phyloP scores from a whole-genome alignment of 2,113 vertebrate genomes.

The Muntiacus reevesi region DNA sequence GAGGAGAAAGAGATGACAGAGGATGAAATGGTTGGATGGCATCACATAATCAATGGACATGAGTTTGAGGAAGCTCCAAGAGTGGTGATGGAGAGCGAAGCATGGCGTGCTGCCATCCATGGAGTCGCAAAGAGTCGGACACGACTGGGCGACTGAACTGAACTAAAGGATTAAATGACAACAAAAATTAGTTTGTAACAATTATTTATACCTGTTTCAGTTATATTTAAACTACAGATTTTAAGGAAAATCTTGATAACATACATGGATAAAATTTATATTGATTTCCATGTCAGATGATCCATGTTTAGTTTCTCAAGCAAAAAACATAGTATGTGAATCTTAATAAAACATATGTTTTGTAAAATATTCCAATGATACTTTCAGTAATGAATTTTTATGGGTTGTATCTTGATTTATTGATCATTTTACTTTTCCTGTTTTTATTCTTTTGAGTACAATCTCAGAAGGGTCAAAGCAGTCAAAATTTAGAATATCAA shows the following conservation, averaged over 20 bases:
- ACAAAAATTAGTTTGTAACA: not conserved
- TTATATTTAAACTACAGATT: not conserved
- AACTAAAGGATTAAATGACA: not conserved
- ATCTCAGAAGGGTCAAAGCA: not conserved
- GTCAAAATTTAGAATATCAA: constrained; percentile 48
- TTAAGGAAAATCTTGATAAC: not conserved
- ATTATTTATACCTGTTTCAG: not conserved
- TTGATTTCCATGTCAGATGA: not conserved
- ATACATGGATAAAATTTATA: not conserved
- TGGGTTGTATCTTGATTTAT: constrained; percentile 52
- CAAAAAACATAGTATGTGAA: not conserved
- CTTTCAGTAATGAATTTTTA: constrained; percentile 58
- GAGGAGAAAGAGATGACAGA: too few species aligned
- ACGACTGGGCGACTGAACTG: not conserved
- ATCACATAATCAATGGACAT: too few species aligned
- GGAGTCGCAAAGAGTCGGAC: too few species aligned
- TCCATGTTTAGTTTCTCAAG: constrained; percentile 27
- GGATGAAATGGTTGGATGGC: too few species aligned
- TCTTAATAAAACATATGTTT: constrained; percentile 36
- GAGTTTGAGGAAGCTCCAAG: too few species aligned
- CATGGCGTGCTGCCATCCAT: too few species aligned
- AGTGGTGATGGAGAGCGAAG: too few species aligned
- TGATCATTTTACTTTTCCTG: constrained; percentile 28
- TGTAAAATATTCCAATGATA: constrained; percentile 34
- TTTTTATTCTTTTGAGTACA: constrained; percentile 25